Conservation (phyloP, 2,797 vertebrate species). For the Leptatherina wallacei region DNA sequence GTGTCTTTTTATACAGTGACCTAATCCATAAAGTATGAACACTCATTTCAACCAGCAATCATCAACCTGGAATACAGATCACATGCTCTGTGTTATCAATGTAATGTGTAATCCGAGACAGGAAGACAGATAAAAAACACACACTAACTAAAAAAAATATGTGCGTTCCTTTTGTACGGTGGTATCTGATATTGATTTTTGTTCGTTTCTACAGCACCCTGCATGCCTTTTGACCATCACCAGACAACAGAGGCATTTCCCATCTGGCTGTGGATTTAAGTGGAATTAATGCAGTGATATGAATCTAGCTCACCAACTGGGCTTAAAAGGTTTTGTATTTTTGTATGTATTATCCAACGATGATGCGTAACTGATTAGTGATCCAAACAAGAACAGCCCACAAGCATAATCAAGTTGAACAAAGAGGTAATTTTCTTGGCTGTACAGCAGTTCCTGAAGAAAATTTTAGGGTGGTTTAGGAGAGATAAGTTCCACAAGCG, state of each 20-base stretch:
- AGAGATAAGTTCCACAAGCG: too few relatives aligned
- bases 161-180: neutral
- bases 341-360: too few relatives aligned
- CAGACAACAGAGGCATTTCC: slow-evolving; percentile 10
- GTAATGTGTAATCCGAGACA: slow-evolving; percentile 18
- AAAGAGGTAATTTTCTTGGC: too few relatives aligned
- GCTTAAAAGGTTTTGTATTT: too few relatives aligned
- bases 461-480: too few relatives aligned
- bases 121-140: slow-evolving; percentile 11
- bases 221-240: neutral
- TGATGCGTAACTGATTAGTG: too few relatives aligned
- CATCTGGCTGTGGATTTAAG: neutral
- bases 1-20: slow-evolving; percentile 17
- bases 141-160: slow-evolving; percentile 5
- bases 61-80: slow-evolving; percentile 49
- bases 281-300: neutral
- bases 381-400: too few relatives aligned
- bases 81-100: slow-evolving; percentile 11
- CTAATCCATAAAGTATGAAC: neutral
- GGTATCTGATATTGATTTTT: neutral
- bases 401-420: too few relatives aligned
- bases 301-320: too few relatives aligned
- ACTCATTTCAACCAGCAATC: slow-evolving; percentile 23
- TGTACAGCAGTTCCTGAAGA: too few relatives aligned
- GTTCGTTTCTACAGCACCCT: neutral